Percentiles rank a stretch among this genome's conserved stretches.
phyloP scores from a whole-genome alignment of 2,888 invertebrate species.

The Lithophane semibrunnea region DNA sequence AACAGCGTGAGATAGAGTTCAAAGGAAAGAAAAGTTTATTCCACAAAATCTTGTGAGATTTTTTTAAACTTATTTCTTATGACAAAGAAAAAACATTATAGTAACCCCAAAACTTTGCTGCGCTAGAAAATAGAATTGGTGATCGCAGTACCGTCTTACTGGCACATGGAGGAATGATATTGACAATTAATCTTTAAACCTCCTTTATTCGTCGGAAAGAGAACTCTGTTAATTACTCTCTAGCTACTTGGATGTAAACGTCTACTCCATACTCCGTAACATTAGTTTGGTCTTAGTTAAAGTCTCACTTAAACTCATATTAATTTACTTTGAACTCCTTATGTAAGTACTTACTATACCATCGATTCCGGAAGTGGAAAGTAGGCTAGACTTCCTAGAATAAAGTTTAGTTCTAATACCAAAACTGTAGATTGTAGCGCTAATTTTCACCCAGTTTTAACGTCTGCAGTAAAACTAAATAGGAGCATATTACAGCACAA shows the following conservation, averaged over 20 bases:
- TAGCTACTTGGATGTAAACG: no score
- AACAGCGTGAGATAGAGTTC: background rate
- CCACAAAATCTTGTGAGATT: background rate
- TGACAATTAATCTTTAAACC: background rate
- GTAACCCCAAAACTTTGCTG: background rate
- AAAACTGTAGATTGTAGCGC: slow-evolving; percentile 6
- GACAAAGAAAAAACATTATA: background rate
- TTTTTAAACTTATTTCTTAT: no score
- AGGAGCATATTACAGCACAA: slow-evolving; percentile 25
- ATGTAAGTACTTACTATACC: background rate
- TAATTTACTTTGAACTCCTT: background rate
- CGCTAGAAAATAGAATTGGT: background rate
- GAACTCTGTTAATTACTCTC: background rate
- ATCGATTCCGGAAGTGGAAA: background rate
- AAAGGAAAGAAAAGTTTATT: background rate
- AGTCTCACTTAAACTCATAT: background rate
- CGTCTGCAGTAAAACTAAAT: slow-evolving; percentile 45
- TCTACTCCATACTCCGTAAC: background rate
- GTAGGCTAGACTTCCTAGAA: slow-evolving; percentile 10
- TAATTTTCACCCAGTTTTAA: slow-evolving; percentile 20
- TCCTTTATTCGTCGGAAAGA: background rate
- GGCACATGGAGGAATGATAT: no score
- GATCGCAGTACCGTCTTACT: background rate
- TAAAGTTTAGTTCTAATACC: slow-evolving; percentile 1
- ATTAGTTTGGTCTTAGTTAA: background rate